Base-by-base conservation (phyloP, 2,888 invertebrate species). In the Coelinius sp. region DNA sequence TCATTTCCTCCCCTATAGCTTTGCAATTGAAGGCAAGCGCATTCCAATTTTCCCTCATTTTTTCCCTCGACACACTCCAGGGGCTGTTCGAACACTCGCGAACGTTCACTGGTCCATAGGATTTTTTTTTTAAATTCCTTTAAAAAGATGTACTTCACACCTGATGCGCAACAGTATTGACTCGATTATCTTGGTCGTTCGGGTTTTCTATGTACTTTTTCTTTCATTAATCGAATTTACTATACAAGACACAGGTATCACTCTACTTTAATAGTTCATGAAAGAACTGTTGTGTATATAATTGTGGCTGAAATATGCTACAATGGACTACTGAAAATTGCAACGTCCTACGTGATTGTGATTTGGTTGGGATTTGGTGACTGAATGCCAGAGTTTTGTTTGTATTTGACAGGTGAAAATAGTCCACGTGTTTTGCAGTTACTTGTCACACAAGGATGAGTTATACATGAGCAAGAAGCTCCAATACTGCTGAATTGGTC, bases 121-220 rank as follows among this genome's bases (percentile, higher is more conserved):
- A 3, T 62, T 63, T 63, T 63, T 35, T 63, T 41, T 35, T 35
- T 35, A 1, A 6, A 22, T 22, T n/a, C 49, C 31, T 64, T 63
- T 71, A 46, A 62, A 69, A 73, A 75, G 71, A 65, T 20, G 53
- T 65, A 52, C 73, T 76, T 70, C 62, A 76, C 75, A 75, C 75
- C 75, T 76, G 72, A n/a, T n/a, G 35, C 64, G 76, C 69, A 75
- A 73, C 71, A 69, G 69, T 70, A 76, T 76, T 70, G 68, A 63
- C 44, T 73, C 68, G 64, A 70, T 65, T 70, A 69, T 64, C 71
- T 73, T 65, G 12, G 41, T 22, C 38, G 65, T 70, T 70, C 35
- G 35, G 35, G 5, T 35, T 7, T 35, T 59, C 72, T 74, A 68
- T 73, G 66, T 75, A 67, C 44, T 35, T 27, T 56, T 44, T 70